Evolutionary conservation across 2,797 vertebrate species (phyloP).

Genomic region (Onychomys arenicola): DNA sequence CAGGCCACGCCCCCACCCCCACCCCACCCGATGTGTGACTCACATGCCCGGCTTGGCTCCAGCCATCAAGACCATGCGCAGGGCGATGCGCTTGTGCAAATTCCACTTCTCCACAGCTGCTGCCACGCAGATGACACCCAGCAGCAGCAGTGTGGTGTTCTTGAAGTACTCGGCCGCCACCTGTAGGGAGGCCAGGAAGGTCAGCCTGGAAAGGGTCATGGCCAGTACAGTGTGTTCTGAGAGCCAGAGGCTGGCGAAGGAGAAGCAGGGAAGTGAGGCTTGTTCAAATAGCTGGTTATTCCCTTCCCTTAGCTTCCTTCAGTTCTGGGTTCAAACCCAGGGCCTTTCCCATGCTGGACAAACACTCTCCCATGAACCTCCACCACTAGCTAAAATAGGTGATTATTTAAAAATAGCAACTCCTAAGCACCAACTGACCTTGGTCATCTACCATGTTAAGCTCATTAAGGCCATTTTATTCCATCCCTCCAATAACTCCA

Average conservation of each 20-base stretch:
- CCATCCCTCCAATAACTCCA: background rate
- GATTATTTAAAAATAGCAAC: background rate
- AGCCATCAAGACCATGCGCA: conserved; percentile 98
- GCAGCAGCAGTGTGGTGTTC: conserved; percentile 97
- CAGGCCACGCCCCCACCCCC: background rate
- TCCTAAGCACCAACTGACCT: background rate
- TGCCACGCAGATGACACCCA: conserved; percentile 98
- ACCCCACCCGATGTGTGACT: conserved; percentile 77
- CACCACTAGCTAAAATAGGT: background rate
- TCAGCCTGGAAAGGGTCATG: background rate
- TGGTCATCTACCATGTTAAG: no score
- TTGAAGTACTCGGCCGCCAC: conserved; percentile 98
- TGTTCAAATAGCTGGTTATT: background rate
- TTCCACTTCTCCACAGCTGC: conserved; percentile 99
- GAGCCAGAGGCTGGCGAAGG: background rate
- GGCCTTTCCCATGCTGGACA: background rate
- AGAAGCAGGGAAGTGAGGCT: background rate
- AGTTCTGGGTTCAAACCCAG: background rate
- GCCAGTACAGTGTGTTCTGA: background rate
- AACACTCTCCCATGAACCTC: background rate
- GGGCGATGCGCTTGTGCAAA: conserved; percentile 96
- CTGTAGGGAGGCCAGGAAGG: conserved; percentile 82
- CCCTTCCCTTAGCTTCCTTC: background rate
- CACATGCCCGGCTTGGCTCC: conserved; percentile 99
- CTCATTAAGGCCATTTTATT: conserved; percentile 3